Base-by-base conservation (phyloP, 30 jellyfish, hydroid and myxozoan species). In the Chrysaora quinquecirrha region DNA sequence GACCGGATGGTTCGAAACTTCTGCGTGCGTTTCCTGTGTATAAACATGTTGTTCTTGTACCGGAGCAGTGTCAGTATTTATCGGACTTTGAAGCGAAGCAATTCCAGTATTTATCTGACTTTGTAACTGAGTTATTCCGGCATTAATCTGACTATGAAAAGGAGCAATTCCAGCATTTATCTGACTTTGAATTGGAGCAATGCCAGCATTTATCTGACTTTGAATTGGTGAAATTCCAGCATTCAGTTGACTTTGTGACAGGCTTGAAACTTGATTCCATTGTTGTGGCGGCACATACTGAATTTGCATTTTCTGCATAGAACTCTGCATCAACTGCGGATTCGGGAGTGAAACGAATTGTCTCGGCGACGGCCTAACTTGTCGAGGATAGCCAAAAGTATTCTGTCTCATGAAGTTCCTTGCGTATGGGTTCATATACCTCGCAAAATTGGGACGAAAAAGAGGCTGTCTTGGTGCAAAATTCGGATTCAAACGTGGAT, bases 231-330 rank as follows among this genome's bases (percentile, higher is more conserved):
- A 2, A 20, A 52, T 19, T 19, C 68, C 68, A 4, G 68, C 68
- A 52, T 52, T 52, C 19, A 52, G 3, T 25, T n/a, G 47, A 10
- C 73, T 48, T 16, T 60, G 43, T 0, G 25, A 38, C 2, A 32
- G 20, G 47, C 71, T 69, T 31, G 64, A 10, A 16, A 82, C 73
- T 24, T 32, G 75, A 30, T 58, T 56, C 92, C 92, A 82, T 31
- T 82, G 92, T 18, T 82, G 73, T 10, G 92, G 92, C n/a, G 92
- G 85, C 2, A 82, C 85, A 46, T 82, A 82, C 21, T 82, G 92
- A 23, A 60, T 14, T 80, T 2, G 75, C 25, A 24, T 22, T 65
- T 18, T 49, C 64, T 12, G 52, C 72, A 25, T 22, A 68, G 19
- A n/a, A 7, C 34, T 78, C 73, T 11, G 69, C 31, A 19, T 19